Base-by-base conservation (phyloP, 2,113 vertebrate species). In the Syrrhaptes paradoxus region DNA sequence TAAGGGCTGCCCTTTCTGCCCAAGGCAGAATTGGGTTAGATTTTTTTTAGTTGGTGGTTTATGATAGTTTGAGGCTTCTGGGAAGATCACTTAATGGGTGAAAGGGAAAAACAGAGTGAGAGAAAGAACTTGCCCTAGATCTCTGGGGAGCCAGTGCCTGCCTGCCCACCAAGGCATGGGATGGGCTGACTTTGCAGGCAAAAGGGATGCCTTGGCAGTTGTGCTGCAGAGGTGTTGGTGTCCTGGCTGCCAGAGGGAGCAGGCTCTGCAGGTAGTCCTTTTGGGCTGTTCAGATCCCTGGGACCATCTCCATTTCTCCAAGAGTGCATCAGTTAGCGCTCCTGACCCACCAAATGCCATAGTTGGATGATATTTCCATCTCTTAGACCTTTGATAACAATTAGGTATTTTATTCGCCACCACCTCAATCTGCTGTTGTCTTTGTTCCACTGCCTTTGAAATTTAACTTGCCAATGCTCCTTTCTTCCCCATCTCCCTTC, bases 171-270 rank as follows among this genome's bases (percentile, higher is more conserved):
- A 12, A 32, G 45, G 20, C 5, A 32, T 1, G 20, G 52, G 13
- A 8, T 17, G 26, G 20, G 13, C 11, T 80, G 43, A 6, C 43
- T 62, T 34, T 1, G 4, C 32, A 41, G 46, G 34, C 34, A 24
- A 10, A 54, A 67, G 14, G 24, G n/a, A 25, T 29, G 13, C 2
- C 2, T 4, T 51, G 29, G 54, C 5, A 17, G 25, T 7, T 10
- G 67, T 54, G 48, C 14, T 28, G 48, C 21, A 31, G 25, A 65
- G n/a, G 18, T 67, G 17, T 21, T 74, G 15, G 45, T 20, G 34
- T 66, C 16, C 29, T 0, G 1, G 52, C 13, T 54, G 51, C 70
- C 57, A n/a, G n/a, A 54, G 22, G 31, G 41, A 20, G 17, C 0
- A 4, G 41, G 31, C 26, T 89, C 18, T 36, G 41, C 17, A 17